These are phyloP conservation scores for Melipona bicolor DNA, from an alignment of 2,888 invertebrate genomes.

Conservation along the genomic window DNA sequence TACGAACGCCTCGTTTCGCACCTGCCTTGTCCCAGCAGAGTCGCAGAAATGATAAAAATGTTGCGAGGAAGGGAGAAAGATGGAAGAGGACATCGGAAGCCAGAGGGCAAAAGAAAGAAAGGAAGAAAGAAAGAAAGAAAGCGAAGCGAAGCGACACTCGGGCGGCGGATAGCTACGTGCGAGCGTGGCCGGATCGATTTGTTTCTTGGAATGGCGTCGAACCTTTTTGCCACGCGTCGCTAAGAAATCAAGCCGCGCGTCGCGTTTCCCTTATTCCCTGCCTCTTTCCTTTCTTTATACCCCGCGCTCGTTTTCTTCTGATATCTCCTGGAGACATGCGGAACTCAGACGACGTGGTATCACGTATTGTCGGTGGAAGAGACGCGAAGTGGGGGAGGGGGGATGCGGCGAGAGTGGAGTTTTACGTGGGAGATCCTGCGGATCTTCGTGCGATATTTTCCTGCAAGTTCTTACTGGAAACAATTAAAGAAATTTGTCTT, in stretches of 20 bases:
- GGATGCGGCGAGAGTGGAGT: not conserved
- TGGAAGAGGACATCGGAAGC: not conserved
- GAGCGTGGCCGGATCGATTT: conserved; percentile 65
- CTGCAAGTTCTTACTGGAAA: too few species aligned
- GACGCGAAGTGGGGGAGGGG: not conserved
- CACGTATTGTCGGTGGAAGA: not conserved
- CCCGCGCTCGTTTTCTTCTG: conserved; percentile 17
- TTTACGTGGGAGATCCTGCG: too few species aligned
- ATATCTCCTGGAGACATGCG: conserved; percentile 34
- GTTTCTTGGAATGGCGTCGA: conserved; percentile 64
- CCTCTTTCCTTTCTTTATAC: conserved; percentile 11
- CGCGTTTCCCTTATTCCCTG: conserved; percentile 26
- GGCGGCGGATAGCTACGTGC: conserved; percentile 31
- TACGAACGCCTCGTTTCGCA: conserved; percentile 24
- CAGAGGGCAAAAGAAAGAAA: not conserved
- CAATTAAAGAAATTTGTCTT: too few species aligned
- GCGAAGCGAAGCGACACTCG: not conserved
- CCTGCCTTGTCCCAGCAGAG: conserved; percentile 23
- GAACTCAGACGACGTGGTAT: not conserved
- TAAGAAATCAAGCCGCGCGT: conserved; percentile 68
- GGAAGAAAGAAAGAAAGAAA: not conserved
- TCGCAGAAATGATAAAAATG: conserved; percentile 48
- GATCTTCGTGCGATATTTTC: too few species aligned
- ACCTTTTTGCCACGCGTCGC: conserved; percentile 57
- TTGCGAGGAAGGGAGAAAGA: not conserved